Evolutionary conservation across 2,888 invertebrate genomes (phyloP).

Genomic region (Ferdinandea cuprea): DNA sequence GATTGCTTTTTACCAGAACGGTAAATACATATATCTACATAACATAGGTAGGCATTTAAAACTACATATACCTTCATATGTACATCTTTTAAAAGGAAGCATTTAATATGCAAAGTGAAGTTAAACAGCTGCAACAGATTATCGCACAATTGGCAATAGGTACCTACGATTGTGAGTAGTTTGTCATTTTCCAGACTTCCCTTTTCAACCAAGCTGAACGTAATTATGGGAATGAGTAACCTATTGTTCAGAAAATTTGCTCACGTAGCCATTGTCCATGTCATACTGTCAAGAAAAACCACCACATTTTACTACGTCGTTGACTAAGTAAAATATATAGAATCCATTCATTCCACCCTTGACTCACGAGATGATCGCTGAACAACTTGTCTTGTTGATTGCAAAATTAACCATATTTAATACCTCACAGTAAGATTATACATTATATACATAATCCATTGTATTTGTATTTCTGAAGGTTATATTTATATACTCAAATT

Average conservation of each 20-base stretch:
- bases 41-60: no score
- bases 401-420: constrained; percentile 16
- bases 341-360: constrained; percentile 32
- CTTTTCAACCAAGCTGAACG: no score
- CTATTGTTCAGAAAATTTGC: constrained; percentile 21
- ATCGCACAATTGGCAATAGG: constrained; percentile 61
- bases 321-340: background rate
- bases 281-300: background rate
- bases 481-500: constrained; percentile 14
- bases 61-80: no score
- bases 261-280: background rate
- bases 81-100: background rate
- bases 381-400: constrained; percentile 20
- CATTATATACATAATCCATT: background rate
- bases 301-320: constrained; percentile 1
- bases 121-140: constrained; percentile 39
- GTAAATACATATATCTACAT: no score
- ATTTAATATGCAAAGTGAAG: background rate
- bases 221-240: constrained; percentile 5
- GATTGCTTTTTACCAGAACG: background rate
- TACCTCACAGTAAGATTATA: background rate
- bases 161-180: background rate
- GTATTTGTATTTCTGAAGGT: constrained; percentile 25
- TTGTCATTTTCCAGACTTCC: constrained; percentile 18
- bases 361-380: constrained; percentile 29